These are phyloP conservation scores for Bombylius major DNA, from an alignment of 2,888 invertebrate genomes.

Conservation along the genomic window DNA sequence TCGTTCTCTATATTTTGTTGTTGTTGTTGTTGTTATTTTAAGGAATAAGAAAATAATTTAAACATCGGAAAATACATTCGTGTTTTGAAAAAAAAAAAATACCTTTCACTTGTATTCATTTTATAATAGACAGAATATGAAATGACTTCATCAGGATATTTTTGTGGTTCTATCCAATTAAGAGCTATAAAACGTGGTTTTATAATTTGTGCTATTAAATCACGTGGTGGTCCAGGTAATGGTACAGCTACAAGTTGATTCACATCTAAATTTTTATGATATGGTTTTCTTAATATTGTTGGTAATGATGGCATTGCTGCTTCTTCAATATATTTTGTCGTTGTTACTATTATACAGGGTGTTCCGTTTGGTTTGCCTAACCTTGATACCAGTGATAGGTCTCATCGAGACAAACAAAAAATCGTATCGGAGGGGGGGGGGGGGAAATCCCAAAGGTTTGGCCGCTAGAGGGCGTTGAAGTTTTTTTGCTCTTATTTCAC, in stretches of 20 bases:
- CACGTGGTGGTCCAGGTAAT: slow-evolving; percentile 56
- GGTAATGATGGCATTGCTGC: slow-evolving; percentile 8
- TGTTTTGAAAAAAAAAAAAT: slow-evolving; percentile 19
- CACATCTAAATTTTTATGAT: slow-evolving; percentile 14
- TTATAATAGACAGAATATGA: slow-evolving; percentile 80
- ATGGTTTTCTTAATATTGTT: slow-evolving; percentile 14
- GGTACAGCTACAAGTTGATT: slow-evolving; percentile 22
- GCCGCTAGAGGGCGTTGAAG: too few relatives aligned
- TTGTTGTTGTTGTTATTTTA: not conserved
- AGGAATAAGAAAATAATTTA: not conserved
- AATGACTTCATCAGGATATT: slow-evolving; percentile 52
- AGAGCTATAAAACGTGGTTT: slow-evolving; percentile 81
- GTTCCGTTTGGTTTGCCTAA: too few relatives aligned
- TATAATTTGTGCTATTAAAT: slow-evolving; percentile 64
- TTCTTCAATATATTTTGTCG: slow-evolving; percentile 10
- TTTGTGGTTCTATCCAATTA: slow-evolving; percentile 75
- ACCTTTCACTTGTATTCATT: slow-evolving; percentile 81
- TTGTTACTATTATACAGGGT: slow-evolving; percentile 1
- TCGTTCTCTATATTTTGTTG: slow-evolving; percentile 52
- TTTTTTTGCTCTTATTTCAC: too few relatives aligned
- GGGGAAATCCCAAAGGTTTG: too few relatives aligned
- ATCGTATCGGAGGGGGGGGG: too few relatives aligned
- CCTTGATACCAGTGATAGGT: too few relatives aligned
- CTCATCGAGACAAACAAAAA: too few relatives aligned
- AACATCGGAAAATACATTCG: too few relatives aligned